These are phyloP conservation scores for Nymphalis io DNA, from an alignment of 1,140 invertebrate species.

Conservation along the genomic window DNA sequence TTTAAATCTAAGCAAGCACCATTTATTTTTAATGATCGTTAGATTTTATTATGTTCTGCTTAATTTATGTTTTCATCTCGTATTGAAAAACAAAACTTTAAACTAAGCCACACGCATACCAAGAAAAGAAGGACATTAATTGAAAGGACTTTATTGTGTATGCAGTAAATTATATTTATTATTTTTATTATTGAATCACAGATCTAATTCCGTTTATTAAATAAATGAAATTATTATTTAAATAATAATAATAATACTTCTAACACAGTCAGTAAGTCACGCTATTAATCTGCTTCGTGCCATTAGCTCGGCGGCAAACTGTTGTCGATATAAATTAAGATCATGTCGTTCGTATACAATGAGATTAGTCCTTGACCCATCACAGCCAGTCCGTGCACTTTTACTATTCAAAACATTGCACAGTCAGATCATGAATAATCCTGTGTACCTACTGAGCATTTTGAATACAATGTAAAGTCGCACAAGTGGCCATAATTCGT, in stretches of 20 bases:
- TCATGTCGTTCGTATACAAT: constrained; percentile 44
- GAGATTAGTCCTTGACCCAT: constrained; percentile 68
- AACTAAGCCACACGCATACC: too few relatives aligned
- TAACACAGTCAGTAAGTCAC: constrained; percentile 9
- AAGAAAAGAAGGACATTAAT: too few relatives aligned
- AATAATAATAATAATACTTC: constrained; percentile 3
- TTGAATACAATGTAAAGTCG: constrained; percentile 4
- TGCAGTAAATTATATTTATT: too few relatives aligned
- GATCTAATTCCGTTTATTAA: too few relatives aligned
- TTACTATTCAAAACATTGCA: constrained; percentile 45
- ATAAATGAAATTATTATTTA: background rate
- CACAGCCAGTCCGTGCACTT: constrained; percentile 51
- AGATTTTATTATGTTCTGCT: too few relatives aligned
- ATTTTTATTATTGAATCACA: too few relatives aligned
- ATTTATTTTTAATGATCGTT: too few relatives aligned
- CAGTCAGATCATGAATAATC: constrained; percentile 33
- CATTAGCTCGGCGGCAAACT: constrained; percentile 22
- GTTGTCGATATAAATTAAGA: constrained; percentile 25
- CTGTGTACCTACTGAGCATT: constrained; percentile 3
- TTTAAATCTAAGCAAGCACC: too few relatives aligned
- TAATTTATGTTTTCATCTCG: too few relatives aligned
- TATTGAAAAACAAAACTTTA: too few relatives aligned
- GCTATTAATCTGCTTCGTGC: constrained; percentile 16
- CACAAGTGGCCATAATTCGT: background rate
- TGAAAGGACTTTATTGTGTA: too few relatives aligned